Evolutionary conservation across 2,797 vertebrate genomes (phyloP).

Genomic region (Myripristis murdjan): DNA sequence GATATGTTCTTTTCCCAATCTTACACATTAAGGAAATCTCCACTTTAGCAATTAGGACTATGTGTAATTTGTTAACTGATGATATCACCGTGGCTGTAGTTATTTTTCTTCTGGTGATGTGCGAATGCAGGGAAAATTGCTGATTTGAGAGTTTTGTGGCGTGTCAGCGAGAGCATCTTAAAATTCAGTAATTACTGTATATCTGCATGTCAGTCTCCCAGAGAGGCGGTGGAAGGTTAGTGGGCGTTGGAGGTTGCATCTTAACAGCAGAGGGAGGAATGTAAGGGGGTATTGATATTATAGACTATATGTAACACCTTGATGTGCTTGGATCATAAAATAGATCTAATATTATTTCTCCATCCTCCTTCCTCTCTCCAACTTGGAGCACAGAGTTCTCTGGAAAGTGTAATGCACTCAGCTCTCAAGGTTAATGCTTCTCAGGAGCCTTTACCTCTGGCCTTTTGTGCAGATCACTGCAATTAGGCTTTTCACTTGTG

Average conservation of each 20-base stretch:
- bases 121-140: slow-evolving; percentile 67
- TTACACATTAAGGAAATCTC: slow-evolving; percentile 73
- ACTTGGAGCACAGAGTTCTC: slow-evolving; percentile 29
- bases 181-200: slow-evolving; percentile 67
- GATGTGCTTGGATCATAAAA: slow-evolving; percentile 27
- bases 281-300: slow-evolving; percentile 6
- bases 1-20: slow-evolving; percentile 66
- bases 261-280: slow-evolving; percentile 13
- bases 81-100: slow-evolving; percentile 64
- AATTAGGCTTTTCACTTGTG: slow-evolving; percentile 76
- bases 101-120: slow-evolving; percentile 67
- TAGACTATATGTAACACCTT: slow-evolving; percentile 5
- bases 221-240: slow-evolving; percentile 23
- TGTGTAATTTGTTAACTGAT: slow-evolving; percentile 67
- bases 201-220: slow-evolving; percentile 51
- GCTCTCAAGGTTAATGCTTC: slow-evolving; percentile 77
- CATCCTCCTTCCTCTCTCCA: neutral
- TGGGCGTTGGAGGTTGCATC: neutral
- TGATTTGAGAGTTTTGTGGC: slow-evolving; percentile 71
- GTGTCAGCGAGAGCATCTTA: slow-evolving; percentile 55
- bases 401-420: slow-evolving; percentile 39
- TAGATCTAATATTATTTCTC: slow-evolving; percentile 27
- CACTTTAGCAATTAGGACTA: slow-evolving; percentile 69
- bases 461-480: slow-evolving; percentile 65
- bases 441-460: slow-evolving; percentile 72